Percentiles rank a stretch among this genome's conserved stretches.
Conservation (phyloP, 2,888 invertebrate genomes). For the Caenorhabditis sp. region DNA sequence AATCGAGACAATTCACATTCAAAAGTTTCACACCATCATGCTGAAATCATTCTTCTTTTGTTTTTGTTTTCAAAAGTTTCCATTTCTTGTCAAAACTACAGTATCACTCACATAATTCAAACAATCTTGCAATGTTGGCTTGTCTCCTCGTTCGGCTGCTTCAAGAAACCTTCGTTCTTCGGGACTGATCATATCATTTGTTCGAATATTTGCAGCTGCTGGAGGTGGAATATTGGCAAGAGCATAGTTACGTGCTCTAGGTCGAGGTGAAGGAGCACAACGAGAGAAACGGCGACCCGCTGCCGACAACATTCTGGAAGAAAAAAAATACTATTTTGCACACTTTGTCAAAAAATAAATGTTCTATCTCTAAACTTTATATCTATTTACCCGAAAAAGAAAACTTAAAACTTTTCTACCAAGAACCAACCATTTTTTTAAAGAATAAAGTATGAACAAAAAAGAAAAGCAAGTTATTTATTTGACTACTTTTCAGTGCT, state of each 20-base stretch:
- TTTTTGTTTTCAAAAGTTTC: background rate
- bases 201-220: slow-evolving; percentile 54
- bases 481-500: no score
- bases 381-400: no score
- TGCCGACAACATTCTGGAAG: slow-evolving; percentile 55
- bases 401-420: no score
- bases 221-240: slow-evolving; percentile 49
- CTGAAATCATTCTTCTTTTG: slow-evolving; percentile 19
- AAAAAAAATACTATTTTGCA: slow-evolving; percentile 5
- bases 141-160: slow-evolving; percentile 75
- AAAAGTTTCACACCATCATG: slow-evolving; percentile 64
- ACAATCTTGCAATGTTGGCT: slow-evolving; percentile 72
- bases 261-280: slow-evolving; percentile 52
- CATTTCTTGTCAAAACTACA: no score
- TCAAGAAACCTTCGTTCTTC: slow-evolving; percentile 72
- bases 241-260: slow-evolving; percentile 46
- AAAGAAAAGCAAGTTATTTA: no score
- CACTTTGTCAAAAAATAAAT: no score
- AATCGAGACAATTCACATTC: slow-evolving; percentile 75
- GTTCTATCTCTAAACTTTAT: no score
- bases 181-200: slow-evolving; percentile 57
- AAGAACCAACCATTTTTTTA: no score
- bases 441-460: no score
- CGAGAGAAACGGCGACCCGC: slow-evolving; percentile 51
- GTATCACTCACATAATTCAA: slow-evolving; percentile 41